Percentiles rank a stretch among this genome's conserved stretches.
These are phyloP conservation scores for Drosophila pseudotalamancana DNA, from an alignment of 2,888 invertebrate species.

Conservation along the genomic window DNA sequence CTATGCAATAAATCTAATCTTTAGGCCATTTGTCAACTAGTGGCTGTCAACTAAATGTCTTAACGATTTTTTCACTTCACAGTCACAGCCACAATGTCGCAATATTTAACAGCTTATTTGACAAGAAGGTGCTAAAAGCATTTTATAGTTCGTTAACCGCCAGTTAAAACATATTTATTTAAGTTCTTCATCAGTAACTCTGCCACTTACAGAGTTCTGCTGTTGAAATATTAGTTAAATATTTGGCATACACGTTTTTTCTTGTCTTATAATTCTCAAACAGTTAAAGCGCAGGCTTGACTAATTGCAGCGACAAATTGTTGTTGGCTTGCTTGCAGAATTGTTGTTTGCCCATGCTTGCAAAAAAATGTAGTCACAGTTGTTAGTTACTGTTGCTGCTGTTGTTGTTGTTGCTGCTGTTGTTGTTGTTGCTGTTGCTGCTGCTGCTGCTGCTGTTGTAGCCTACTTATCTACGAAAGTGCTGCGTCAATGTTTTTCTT, in stretches of 20 bases:
- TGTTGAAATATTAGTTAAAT: not conserved
- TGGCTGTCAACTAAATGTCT: too few species aligned
- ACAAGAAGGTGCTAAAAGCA: too few species aligned
- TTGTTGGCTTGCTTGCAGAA: constrained; percentile 2
- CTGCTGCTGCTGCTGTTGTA: constrained; percentile 26
- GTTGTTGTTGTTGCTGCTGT: constrained; percentile 5
- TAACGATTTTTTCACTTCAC: too few species aligned
- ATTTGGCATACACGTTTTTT: too few species aligned
- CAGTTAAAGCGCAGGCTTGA: not conserved
- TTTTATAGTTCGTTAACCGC: too few species aligned
- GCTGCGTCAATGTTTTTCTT: constrained; percentile 35
- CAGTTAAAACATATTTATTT: too few species aligned
- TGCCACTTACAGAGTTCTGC: too few species aligned
- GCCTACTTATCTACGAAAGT: constrained; percentile 48
- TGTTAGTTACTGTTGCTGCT: constrained; percentile 9
- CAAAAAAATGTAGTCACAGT: constrained; percentile 10
- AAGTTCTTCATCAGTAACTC: too few species aligned
- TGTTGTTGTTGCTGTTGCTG: constrained; percentile 16
- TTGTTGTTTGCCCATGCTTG: constrained; percentile 21
- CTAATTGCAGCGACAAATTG: not conserved
- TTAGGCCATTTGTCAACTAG: too few species aligned
- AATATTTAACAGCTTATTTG: too few species aligned
- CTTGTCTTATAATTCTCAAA: constrained; percentile 14
- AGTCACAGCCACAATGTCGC: too few species aligned
- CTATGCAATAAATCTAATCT: too few species aligned